These are phyloP conservation scores for Helleia helle DNA, from an alignment of 2,888 invertebrate genomes.

Conservation along the genomic window DNA sequence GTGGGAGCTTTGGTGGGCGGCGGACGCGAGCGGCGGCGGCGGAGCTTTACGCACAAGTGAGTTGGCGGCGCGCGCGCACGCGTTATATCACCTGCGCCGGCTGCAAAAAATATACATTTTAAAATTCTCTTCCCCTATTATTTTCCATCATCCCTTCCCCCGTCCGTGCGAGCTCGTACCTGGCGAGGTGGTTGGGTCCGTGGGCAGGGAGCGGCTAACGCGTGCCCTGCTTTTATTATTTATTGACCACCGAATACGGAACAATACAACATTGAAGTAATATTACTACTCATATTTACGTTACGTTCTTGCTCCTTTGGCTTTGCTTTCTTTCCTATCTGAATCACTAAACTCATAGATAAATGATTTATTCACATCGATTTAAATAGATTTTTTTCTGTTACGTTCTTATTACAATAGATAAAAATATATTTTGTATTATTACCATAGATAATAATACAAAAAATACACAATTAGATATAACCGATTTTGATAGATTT, in stretches of 20 bases:
- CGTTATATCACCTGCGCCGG: slow-evolving; percentile 74
- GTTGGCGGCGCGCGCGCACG: slow-evolving; percentile 66
- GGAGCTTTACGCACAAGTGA: slow-evolving; percentile 67
- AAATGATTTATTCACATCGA: too few species aligned
- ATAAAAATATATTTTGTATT: too few species aligned
- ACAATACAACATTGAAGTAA: not conserved
- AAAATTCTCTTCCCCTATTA: slow-evolving; percentile 74
- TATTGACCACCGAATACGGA: slow-evolving; percentile 48
- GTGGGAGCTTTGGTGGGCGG: slow-evolving; percentile 33
- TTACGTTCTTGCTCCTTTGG: too few species aligned
- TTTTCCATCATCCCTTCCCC: slow-evolving; percentile 74
- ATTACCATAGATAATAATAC: too few species aligned
- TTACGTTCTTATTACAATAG: too few species aligned
- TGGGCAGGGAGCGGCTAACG: slow-evolving; percentile 44
- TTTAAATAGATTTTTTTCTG: too few species aligned
- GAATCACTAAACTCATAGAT: not conserved
- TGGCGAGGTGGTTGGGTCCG: slow-evolving; percentile 50
- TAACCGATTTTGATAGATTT: too few species aligned
- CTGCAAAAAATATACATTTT: slow-evolving; percentile 73
- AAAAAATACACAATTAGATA: too few species aligned
- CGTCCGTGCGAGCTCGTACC: slow-evolving; percentile 68
- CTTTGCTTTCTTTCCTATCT: not conserved
- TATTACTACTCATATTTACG: too few species aligned
- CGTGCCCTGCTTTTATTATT: slow-evolving; percentile 65
- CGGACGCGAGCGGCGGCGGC: slow-evolving; percentile 48